These are phyloP conservation scores for Verasper variegatus DNA, from an alignment of 2,113 vertebrate species.

Conservation along the genomic window DNA sequence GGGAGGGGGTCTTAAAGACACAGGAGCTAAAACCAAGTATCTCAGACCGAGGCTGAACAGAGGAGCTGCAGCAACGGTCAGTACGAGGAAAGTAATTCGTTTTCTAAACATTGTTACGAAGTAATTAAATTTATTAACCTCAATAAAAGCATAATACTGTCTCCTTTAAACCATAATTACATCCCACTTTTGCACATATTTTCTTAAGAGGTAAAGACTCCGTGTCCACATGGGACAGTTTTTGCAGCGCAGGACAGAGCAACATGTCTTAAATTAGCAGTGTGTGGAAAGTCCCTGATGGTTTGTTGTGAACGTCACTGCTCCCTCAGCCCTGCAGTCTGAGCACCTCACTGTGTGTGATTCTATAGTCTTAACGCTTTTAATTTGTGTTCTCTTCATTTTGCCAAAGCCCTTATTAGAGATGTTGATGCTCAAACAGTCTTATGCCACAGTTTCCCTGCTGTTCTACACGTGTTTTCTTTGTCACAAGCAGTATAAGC, in stretches of 20 bases:
- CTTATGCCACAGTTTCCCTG: constrained; percentile 42
- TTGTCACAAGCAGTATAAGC: constrained; percentile 4
- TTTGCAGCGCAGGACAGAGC: constrained; percentile 40
- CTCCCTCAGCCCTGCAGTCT: constrained; percentile 19
- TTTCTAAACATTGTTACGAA: too few relatives aligned
- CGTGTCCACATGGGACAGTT: not conserved
- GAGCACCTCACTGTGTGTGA: constrained; percentile 48
- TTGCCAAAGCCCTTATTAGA: constrained; percentile 84
- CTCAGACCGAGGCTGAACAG: too few relatives aligned
- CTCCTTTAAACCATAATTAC: not conserved
- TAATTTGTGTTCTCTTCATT: constrained; percentile 78
- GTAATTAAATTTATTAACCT: too few relatives aligned
- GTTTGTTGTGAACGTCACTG: constrained; percentile 28
- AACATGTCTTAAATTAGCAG: constrained; percentile 56
- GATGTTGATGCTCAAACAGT: constrained; percentile 66
- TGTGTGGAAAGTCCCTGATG: constrained; percentile 21
- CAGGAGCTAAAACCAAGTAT: too few relatives aligned
- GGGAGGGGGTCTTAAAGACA: too few relatives aligned
- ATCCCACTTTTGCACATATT: not conserved
- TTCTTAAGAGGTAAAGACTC: not conserved
- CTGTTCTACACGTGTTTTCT: constrained; percentile 2
- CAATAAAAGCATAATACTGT: not conserved
- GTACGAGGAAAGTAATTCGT: too few relatives aligned
- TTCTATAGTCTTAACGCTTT: constrained; percentile 67
- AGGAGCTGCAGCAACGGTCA: too few relatives aligned